Conservation (phyloP, 2,888 invertebrate genomes). For the Griposia aprilina region DNA sequence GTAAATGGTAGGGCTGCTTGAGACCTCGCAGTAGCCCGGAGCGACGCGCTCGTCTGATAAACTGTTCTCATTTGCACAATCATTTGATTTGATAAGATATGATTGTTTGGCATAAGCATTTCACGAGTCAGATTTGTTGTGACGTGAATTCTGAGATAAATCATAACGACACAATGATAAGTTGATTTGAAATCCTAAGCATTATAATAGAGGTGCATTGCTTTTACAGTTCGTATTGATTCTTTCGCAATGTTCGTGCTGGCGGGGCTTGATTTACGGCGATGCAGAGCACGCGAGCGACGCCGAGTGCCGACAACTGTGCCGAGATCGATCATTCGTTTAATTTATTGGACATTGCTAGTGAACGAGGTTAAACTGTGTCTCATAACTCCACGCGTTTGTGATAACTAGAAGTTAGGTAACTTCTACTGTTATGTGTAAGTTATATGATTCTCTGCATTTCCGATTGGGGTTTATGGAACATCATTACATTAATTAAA, state of each 20-base stretch:
- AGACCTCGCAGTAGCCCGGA: conserved; percentile 80
- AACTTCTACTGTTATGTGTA: conserved; percentile 38
- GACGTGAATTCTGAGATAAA: conserved; percentile 80
- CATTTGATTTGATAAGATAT: conserved; percentile 87
- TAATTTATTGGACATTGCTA: conserved; percentile 69
- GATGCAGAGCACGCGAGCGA: conserved; percentile 59
- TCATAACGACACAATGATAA: conserved; percentile 70
- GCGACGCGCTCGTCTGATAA: conserved; percentile 77
- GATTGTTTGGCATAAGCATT: conserved; percentile 84
- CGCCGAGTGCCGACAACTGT: conserved; percentile 55
- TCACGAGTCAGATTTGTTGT: conserved; percentile 86
- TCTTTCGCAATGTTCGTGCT: conserved; percentile 69
- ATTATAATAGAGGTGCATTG: conserved; percentile 48
- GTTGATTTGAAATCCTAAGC: conserved; percentile 52
- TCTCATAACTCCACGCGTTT: conserved; percentile 42
- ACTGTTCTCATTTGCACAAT: conserved; percentile 88
- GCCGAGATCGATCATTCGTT: conserved; percentile 71
- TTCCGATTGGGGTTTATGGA: conserved; percentile 48
- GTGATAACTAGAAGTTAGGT: conserved; percentile 37
- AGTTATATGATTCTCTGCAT: conserved; percentile 58
- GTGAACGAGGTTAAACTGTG: conserved; percentile 63
- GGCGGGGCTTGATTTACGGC: conserved; percentile 66
- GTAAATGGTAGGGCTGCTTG: conserved; percentile 79
- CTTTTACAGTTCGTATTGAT: conserved; percentile 57
- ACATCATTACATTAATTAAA: conserved; percentile 17